These are phyloP conservation scores for Penaeus vannamei DNA, from an alignment of 1,140 invertebrate species.

Conservation along the genomic window DNA sequence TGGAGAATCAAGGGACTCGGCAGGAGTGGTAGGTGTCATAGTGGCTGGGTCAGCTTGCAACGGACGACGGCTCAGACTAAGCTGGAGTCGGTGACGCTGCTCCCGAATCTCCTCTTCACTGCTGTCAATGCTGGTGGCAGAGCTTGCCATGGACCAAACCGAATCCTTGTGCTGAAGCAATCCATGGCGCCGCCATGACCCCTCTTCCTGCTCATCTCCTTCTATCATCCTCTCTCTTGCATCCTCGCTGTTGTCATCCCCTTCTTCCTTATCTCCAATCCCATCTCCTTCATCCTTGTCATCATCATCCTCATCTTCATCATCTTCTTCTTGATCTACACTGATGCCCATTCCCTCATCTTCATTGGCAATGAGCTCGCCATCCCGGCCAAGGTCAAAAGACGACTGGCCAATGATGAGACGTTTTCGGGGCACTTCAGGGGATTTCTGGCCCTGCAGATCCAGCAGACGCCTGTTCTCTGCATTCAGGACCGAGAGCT, in stretches of 20 bases:
- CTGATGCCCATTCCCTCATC: constrained; percentile 12
- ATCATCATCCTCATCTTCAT: not conserved
- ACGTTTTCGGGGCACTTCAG: constrained; percentile 59
- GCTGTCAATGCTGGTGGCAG: constrained; percentile 64
- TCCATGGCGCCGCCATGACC: not conserved
- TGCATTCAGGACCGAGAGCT: constrained; percentile 60
- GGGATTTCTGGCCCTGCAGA: constrained; percentile 61
- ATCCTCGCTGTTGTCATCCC: not conserved
- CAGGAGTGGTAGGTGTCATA: constrained; percentile 35
- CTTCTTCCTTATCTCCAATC: constrained; percentile 3
- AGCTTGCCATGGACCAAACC: constrained; percentile 65
- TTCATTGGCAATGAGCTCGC: constrained; percentile 51
- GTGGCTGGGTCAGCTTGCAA: constrained; percentile 5
- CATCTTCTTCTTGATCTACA: not conserved
- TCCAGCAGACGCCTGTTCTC: constrained; percentile 64
- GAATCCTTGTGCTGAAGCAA: constrained; percentile 56
- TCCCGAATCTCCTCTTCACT: constrained; percentile 64
- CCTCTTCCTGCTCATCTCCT: not conserved
- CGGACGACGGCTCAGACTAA: constrained; percentile 43
- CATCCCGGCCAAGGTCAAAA: constrained; percentile 62
- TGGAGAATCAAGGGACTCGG: constrained; percentile 32
- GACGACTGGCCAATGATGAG: constrained; percentile 65
- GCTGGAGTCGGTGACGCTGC: constrained; percentile 49
- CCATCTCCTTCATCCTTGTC: constrained; percentile 36
- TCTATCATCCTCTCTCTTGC: not conserved